Evolutionary conservation across 2,888 invertebrate species (phyloP).

Genomic region (Coelogynopora nodosa): DNA sequence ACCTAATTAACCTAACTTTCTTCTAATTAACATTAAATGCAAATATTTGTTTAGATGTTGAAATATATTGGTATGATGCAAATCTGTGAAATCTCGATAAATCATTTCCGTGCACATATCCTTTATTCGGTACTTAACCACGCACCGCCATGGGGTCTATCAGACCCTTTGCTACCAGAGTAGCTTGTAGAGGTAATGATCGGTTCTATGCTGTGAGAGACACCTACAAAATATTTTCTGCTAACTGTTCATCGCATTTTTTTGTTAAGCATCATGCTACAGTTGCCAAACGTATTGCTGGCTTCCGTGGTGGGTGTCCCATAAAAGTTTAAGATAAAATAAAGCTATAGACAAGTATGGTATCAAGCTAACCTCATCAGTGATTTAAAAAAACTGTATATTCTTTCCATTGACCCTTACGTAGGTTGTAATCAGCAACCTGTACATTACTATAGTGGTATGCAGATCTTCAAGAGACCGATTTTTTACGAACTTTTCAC

Average conservation of each 20-base stretch:
- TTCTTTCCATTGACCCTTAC: background rate
- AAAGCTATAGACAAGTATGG: background rate
- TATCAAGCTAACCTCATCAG: background rate
- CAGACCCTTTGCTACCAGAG: background rate
- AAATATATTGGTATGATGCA: too few relatives aligned
- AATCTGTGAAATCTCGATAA: too few relatives aligned
- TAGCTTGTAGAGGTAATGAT: too few relatives aligned
- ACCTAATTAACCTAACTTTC: too few relatives aligned
- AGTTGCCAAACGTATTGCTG: background rate
- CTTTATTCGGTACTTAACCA: too few relatives aligned
- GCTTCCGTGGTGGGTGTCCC: background rate
- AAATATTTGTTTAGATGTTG: too few relatives aligned
- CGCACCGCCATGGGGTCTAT: background rate
- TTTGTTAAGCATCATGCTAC: too few relatives aligned
- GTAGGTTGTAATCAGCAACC: background rate
- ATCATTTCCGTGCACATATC: too few relatives aligned
- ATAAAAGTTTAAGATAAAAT: background rate
- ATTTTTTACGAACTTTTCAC: background rate
- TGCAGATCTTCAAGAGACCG: slow-evolving; percentile 7
- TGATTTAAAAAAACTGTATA: background rate
- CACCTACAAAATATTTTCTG: background rate
- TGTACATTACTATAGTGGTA: slow-evolving; percentile 4
- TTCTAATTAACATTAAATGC: too few relatives aligned
- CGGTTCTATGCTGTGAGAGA: background rate
- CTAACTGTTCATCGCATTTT: background rate